Conservation (phyloP, 2,113 vertebrate species). For the Trogon melanurus region DNA sequence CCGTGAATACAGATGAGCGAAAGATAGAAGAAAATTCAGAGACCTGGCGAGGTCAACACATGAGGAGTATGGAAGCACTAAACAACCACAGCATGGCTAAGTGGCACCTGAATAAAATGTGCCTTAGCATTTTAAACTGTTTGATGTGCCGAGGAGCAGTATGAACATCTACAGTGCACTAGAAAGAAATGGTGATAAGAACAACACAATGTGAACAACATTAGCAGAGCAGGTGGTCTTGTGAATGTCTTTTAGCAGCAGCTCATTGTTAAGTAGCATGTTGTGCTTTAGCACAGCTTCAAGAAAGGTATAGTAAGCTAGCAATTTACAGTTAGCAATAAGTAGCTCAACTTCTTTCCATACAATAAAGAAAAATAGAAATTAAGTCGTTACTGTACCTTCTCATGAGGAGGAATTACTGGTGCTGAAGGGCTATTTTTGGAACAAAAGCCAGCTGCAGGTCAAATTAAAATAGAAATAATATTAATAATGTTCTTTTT, state of each 20-base stretch:
- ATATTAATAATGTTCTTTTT: neutral
- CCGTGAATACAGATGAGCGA: rapidly evolving
- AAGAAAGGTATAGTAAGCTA: neutral
- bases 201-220: neutral
- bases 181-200: neutral
- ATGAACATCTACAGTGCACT: neutral
- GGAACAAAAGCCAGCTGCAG: neutral
- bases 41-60: rapidly evolving
- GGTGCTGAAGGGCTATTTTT: neutral
- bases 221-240: neutral
- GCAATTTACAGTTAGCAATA: neutral
- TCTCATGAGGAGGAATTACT: neutral
- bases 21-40: neutral
- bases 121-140: neutral
- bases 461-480: neutral
- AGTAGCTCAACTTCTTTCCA: neutral
- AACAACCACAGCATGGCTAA: neutral
- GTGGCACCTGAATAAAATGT: neutral
- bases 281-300: neutral
- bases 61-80: neutral
- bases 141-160: neutral
- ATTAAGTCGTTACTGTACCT: neutral
- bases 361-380: neutral
- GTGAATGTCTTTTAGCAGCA: neutral
- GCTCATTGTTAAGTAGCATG: neutral